A percentile compares a stretch with the other conserved stretches of the same genome.
Conservation (phyloP, 1,140 invertebrate species). For the Drosophila busckii region DNA sequence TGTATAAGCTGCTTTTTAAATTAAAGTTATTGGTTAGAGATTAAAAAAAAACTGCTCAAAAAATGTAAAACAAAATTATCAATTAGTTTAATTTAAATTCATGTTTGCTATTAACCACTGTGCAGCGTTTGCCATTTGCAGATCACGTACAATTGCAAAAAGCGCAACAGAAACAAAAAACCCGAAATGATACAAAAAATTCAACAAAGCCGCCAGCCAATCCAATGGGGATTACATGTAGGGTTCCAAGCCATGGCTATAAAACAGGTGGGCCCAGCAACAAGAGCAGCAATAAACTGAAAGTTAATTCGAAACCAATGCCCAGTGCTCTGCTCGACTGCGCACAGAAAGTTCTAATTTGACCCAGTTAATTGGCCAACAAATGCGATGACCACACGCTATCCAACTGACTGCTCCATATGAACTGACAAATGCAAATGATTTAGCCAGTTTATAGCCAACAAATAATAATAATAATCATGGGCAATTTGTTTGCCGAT, state of each 20-base stretch:
- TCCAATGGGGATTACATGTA: not conserved
- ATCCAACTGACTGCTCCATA: no score
- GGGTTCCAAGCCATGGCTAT: not conserved
- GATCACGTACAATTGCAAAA: constrained; percentile 41
- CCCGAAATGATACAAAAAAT: constrained; percentile 5
- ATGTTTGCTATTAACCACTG: not conserved
- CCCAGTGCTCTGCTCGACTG: constrained; percentile 17
- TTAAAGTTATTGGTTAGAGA: no score
- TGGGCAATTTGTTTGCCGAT: no score
- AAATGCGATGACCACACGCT: constrained; percentile 16
- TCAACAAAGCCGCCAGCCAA: constrained; percentile 4
- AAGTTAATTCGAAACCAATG: constrained; percentile 6
- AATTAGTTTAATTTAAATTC: no score
- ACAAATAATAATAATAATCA: no score
- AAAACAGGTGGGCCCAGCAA: not conserved
- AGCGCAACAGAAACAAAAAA: not conserved
- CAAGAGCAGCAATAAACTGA: not conserved
- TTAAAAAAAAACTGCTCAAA: no score
- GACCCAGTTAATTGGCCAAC: constrained; percentile 22
- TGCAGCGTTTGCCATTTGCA: constrained; percentile 6
- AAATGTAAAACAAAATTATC: no score
- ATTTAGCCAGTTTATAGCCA: no score
- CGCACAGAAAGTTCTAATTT: constrained; percentile 39
- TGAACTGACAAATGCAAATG: no score
- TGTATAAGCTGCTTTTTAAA: no score